Percentiles rank a stretch among this genome's conserved stretches.
Conservation (phyloP, 2,113 vertebrate genomes). For the Etia nguti region DNA sequence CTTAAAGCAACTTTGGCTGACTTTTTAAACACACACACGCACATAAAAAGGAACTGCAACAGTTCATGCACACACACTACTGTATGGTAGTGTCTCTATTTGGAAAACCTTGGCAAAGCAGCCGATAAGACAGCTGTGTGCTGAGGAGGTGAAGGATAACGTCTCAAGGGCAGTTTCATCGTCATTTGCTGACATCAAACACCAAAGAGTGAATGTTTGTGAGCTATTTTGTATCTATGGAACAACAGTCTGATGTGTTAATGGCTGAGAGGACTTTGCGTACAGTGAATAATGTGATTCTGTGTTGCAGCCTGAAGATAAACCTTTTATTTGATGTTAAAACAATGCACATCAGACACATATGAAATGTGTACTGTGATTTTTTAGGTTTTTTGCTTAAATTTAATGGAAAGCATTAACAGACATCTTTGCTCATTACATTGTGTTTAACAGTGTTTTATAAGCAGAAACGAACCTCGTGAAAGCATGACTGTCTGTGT, state of each 20-base stretch:
- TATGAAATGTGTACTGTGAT: background rate
- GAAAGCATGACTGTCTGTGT: background rate
- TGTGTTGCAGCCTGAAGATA: background rate
- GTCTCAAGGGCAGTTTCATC: slow-evolving; percentile 16
- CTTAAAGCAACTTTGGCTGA: background rate
- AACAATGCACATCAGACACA: background rate
- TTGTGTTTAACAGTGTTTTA: background rate
- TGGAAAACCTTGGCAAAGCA: background rate
- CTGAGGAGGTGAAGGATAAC: slow-evolving; percentile 26
- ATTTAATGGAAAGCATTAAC: background rate
- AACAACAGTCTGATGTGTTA: background rate
- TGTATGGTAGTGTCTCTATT: background rate
- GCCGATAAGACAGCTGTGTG: background rate
- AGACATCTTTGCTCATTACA: background rate
- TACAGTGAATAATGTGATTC: background rate
- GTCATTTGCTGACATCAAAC: background rate
- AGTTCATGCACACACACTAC: background rate
- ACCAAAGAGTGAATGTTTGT: background rate
- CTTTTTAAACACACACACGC: background rate
- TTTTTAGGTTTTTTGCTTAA: background rate
- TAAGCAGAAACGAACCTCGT: background rate
- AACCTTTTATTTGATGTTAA: background rate
- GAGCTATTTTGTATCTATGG: background rate
- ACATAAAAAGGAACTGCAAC: background rate
- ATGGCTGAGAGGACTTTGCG: background rate